A percentile compares a stretch with the other conserved stretches of the same genome.
These are phyloP conservation scores for Aspidapion aeneum DNA, from an alignment of 2,888 invertebrate species.

Conservation along the genomic window DNA sequence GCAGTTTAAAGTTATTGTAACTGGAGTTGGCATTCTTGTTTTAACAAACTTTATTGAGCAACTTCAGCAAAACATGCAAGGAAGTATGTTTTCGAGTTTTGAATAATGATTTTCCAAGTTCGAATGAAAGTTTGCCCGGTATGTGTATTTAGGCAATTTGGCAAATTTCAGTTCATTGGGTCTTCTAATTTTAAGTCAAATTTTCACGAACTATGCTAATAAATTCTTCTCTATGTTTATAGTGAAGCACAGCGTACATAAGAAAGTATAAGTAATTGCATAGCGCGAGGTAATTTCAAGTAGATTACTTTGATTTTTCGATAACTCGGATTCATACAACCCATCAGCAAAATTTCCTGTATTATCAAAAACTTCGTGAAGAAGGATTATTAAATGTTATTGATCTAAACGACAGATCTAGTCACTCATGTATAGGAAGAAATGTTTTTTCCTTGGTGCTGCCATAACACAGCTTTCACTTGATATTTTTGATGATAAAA, in stretches of 20 bases:
- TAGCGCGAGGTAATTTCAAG: background rate
- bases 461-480: background rate
- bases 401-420: background rate
- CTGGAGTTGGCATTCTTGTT: background rate
- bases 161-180: background rate
- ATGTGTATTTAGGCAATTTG: background rate
- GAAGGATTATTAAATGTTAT: background rate
- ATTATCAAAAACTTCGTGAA: background rate
- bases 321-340: background rate
- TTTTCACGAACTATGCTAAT: background rate
- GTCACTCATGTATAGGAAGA: background rate
- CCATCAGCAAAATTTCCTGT: background rate
- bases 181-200: background rate
- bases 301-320: background rate
- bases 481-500: background rate
- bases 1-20: constrained; percentile 4
- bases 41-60: background rate
- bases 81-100: background rate
- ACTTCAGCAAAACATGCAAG: background rate
- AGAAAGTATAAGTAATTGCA: background rate
- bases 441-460: background rate
- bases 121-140: background rate
- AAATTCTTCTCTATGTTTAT: background rate
- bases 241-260: background rate
- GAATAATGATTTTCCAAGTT: background rate